A percentile compares a stretch with the other conserved stretches of the same genome.
Evolutionary conservation across 2,113 vertebrate species (phyloP).

Genomic region (Falcunculus frontatus): DNA sequence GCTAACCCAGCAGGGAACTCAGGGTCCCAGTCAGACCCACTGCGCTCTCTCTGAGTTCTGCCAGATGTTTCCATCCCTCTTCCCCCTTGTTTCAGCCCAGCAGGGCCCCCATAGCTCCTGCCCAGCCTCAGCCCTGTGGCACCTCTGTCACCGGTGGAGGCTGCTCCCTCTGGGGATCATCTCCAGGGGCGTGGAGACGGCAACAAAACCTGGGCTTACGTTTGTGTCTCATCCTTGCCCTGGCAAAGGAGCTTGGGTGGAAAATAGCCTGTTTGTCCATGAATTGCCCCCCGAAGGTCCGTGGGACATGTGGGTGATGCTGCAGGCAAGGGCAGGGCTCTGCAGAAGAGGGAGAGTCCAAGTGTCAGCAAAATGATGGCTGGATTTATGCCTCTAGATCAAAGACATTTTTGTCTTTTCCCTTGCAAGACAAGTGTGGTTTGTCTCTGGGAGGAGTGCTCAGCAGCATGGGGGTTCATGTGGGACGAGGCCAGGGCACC

Average conservation of each 20-base stretch:
- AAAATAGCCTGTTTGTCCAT: rapidly evolving
- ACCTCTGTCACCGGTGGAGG: background rate
- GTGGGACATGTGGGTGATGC: rapidly evolving
- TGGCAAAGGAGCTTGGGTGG: background rate
- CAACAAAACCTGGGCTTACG: background rate
- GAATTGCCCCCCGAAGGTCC: rapidly evolving
- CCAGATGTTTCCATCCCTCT: background rate
- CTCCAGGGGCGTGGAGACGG: background rate
- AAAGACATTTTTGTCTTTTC: background rate
- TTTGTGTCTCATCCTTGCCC: background rate
- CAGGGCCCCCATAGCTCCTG: rapidly evolving
- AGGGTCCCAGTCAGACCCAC: background rate
- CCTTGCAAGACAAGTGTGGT: background rate
- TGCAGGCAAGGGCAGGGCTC: rapidly evolving
- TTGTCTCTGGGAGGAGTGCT: background rate
- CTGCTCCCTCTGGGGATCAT: background rate
- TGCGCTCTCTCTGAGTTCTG: background rate
- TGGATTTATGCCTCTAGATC: background rate
- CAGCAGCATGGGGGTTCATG: rapidly evolving
- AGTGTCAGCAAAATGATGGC: rapidly evolving
- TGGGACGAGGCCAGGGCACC: background rate
- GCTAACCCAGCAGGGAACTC: background rate
- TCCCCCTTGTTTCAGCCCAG: background rate
- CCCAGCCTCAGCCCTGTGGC: background rate
- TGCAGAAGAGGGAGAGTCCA: background rate